Percentiles rank a stretch among this genome's conserved stretches.
Conservation (phyloP, 1,140 invertebrate genomes). For the Listronotus oregonensis region DNA sequence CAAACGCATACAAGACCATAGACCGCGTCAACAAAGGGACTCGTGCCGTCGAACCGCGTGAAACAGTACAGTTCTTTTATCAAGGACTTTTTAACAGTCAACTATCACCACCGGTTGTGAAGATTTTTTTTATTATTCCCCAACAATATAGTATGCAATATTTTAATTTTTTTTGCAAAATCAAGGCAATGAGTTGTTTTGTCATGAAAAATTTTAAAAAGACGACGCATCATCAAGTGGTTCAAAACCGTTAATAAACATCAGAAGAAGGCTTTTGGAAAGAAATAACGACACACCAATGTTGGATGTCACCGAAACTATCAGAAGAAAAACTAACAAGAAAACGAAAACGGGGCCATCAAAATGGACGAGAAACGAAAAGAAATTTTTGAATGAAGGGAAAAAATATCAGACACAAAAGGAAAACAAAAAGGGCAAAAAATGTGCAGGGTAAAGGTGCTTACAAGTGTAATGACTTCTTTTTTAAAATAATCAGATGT, state of each 20-base stretch:
- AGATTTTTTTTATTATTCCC: background rate
- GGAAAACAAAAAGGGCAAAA: background rate
- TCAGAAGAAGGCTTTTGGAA: conserved; percentile 12
- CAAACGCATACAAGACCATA: no score
- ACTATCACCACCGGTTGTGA: background rate
- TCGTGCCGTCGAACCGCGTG: no score
- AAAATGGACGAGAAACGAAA: conserved; percentile 5
- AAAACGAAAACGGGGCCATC: conserved; percentile 18
- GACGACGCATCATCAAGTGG: conserved; percentile 2
- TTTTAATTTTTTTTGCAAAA: conserved; percentile 14
- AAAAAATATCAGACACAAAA: conserved; percentile 6
- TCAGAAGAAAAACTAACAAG: conserved; percentile 18
- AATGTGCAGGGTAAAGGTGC: background rate
- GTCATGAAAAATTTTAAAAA: background rate
- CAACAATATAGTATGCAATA: background rate
- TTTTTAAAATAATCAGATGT: background rate
- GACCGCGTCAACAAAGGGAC: no score
- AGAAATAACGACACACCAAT: conserved; percentile 2
- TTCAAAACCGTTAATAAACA: conserved; percentile 5
- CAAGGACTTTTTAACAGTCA: conserved; percentile 9
- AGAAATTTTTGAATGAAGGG: background rate
- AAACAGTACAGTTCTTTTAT: conserved; percentile 4
- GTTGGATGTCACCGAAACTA: conserved; percentile 15
- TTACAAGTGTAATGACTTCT: conserved; percentile 13
- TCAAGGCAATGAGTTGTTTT: conserved; percentile 8